phyloP scores from a whole-genome alignment of 2,797 vertebrate genomes.

The Arrhamphus sclerolepis region DNA sequence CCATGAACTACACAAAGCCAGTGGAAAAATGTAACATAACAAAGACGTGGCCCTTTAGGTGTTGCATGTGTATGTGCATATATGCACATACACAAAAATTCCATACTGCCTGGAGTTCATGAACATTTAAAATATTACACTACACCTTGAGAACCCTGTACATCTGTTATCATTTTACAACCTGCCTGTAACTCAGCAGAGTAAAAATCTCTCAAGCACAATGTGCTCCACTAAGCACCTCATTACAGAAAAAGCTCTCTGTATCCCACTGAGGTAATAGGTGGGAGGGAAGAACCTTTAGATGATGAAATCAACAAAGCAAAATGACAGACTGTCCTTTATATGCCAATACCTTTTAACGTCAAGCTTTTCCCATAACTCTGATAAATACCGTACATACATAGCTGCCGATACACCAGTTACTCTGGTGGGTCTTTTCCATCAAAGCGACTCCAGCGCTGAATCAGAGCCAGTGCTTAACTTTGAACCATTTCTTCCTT shows the following conservation, averaged over 20 bases:
- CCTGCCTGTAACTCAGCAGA: constrained; percentile 58
- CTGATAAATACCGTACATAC: neutral
- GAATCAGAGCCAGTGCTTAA: too few relatives aligned
- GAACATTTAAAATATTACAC: constrained; percentile 46
- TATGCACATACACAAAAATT: constrained; percentile 27
- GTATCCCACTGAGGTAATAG: constrained; percentile 55
- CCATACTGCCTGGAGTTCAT: constrained; percentile 43
- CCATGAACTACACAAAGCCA: constrained; percentile 14
- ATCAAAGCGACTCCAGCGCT: too few relatives aligned
- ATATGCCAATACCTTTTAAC: constrained; percentile 5
- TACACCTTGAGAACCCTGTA: constrained; percentile 52
- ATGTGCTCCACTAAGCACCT: constrained; percentile 61
- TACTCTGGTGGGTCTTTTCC: too few relatives aligned
- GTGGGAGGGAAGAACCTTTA: constrained; percentile 37
- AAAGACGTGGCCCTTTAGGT: constrained; percentile 10
- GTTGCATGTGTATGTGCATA: neutral
- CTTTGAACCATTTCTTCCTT: too few relatives aligned
- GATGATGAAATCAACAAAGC: constrained; percentile 37
- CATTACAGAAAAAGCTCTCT: constrained; percentile 60
- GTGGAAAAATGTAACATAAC: constrained; percentile 20
- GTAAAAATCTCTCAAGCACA: constrained; percentile 57
- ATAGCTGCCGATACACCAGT: neutral
- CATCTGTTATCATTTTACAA: constrained; percentile 76
- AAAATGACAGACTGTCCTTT: constrained; percentile 32
- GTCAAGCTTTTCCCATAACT: constrained; percentile 2